phyloP scores from a whole-genome alignment of 2,113 vertebrate species.

The Silurus meridionalis region DNA sequence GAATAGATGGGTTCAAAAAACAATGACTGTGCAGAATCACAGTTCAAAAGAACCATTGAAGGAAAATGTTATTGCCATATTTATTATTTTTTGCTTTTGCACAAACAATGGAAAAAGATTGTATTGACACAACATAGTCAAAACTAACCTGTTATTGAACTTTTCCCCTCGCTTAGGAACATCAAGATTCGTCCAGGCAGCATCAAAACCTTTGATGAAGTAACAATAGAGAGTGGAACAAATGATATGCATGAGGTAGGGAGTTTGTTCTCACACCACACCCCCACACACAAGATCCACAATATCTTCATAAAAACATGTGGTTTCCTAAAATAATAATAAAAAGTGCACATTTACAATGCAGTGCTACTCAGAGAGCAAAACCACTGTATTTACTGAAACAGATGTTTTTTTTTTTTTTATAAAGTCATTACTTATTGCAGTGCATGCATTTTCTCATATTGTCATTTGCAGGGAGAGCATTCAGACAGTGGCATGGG shows the following conservation, averaged over 20 bases:
- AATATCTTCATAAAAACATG: conserved; percentile 1
- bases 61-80: not conserved
- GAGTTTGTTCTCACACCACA: conserved; percentile 22
- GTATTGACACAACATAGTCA: conserved; percentile 5
- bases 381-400: not conserved
- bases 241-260: conserved; percentile 77
- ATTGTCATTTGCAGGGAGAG: conserved; percentile 66
- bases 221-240: conserved; percentile 76
- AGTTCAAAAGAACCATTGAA: not conserved
- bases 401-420: not conserved
- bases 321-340: not conserved
- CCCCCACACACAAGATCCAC: not conserved
- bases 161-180: conserved; percentile 65
- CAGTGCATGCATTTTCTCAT: not conserved
- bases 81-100: conserved; percentile 21
- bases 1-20: not conserved
- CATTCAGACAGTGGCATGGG: conserved; percentile 88
- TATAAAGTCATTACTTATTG: not conserved
- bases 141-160: conserved; percentile 41
- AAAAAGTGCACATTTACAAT: not conserved
- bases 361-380: not conserved
- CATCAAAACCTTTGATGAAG: conserved; percentile 88
- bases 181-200: conserved; percentile 83
- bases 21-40: not conserved
- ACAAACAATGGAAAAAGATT: conserved; percentile 4